These are phyloP conservation scores for Ditylenchus dipsaci DNA, from an alignment of 1,140 invertebrate genomes.

Conservation along the genomic window DNA sequence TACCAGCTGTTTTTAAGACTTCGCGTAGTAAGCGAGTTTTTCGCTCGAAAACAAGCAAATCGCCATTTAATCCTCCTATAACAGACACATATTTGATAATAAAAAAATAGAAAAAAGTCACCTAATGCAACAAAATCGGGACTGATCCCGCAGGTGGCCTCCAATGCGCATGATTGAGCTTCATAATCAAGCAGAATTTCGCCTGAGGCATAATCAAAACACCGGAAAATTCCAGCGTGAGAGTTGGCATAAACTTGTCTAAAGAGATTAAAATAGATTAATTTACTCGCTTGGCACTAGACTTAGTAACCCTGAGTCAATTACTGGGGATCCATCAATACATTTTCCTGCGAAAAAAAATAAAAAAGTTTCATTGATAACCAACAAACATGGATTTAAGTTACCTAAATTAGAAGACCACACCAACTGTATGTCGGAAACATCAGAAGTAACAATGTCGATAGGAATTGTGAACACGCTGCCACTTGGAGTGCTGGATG, in stretches of 20 bases:
- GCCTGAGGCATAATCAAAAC: constrained; percentile 3
- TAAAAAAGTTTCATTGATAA: too few relatives aligned
- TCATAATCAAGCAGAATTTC: not conserved
- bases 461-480: too few relatives aligned
- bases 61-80: constrained; percentile 20
- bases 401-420: not conserved
- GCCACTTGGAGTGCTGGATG: too few relatives aligned
- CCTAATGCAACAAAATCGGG: constrained; percentile 15
- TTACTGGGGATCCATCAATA: constrained; percentile 21
- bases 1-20: not conserved
- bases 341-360: constrained; percentile 22
- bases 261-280: not conserved
- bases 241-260: constrained; percentile 13
- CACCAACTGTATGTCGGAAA: not conserved
- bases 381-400: too few relatives aligned
- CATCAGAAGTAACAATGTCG: too few relatives aligned
- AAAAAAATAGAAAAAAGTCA: not conserved
- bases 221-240: constrained; percentile 10
- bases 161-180: not conserved
- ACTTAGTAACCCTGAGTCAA: not conserved
- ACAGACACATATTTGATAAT: too few relatives aligned
- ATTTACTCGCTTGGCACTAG: not conserved
- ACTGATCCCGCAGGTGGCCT: constrained; percentile 5
- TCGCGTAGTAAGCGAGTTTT: not conserved
- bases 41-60: constrained; percentile 9